phyloP scores from a whole-genome alignment of 2,888 invertebrate species.

The Carabus problematicus region DNA sequence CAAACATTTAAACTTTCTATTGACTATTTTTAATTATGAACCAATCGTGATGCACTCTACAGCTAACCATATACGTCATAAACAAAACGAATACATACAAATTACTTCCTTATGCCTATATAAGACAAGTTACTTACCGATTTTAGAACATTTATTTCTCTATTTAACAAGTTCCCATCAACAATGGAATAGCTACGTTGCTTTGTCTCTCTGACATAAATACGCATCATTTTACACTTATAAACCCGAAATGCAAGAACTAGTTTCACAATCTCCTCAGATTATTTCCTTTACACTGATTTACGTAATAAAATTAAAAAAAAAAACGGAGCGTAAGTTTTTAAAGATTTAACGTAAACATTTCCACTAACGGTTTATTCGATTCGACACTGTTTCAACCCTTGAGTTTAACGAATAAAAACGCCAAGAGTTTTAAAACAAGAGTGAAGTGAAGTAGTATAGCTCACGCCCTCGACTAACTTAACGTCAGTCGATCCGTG shows the following conservation, averaged over 20 bases:
- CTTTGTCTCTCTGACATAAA: constrained; percentile 26
- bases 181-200: constrained; percentile 35
- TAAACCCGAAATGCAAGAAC: too few species aligned
- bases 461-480: background rate
- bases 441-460: too few species aligned
- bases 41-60: too few species aligned
- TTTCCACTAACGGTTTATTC: too few species aligned
- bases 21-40: too few species aligned
- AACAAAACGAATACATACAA: too few species aligned
- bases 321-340: background rate
- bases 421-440: background rate
- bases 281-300: too few species aligned
- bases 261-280: too few species aligned
- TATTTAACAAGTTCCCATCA: constrained; percentile 33
- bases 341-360: too few species aligned
- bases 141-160: constrained; percentile 15
- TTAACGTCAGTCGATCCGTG: background rate
- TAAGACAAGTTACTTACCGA: constrained; percentile 23
- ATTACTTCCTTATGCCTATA: background rate
- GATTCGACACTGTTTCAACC: too few species aligned
- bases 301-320: background rate
- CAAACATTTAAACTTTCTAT: too few species aligned
- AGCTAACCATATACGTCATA: too few species aligned
- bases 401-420: background rate
- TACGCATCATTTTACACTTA: constrained; percentile 32